Conservation (phyloP, 2,113 vertebrate genomes). For the Pantherophis guttatus region DNA sequence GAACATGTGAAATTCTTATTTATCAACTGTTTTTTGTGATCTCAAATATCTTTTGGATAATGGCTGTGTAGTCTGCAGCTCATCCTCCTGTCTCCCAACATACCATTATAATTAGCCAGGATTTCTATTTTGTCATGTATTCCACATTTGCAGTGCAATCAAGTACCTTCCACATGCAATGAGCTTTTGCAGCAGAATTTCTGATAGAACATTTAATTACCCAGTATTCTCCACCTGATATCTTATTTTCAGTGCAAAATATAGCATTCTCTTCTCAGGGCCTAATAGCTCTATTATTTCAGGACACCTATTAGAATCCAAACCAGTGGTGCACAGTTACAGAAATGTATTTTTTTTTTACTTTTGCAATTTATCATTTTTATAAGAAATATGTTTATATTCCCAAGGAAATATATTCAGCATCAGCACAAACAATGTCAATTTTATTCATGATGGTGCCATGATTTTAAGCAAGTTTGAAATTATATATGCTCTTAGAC, state of each 20-base stretch:
- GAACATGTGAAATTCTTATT: background rate
- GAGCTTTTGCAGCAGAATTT: background rate
- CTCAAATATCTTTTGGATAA: background rate
- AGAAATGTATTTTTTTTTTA: background rate
- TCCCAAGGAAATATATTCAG: background rate
- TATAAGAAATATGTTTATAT: background rate
- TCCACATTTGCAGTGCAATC: background rate
- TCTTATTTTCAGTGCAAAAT: background rate
- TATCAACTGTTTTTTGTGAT: background rate
- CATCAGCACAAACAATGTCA: background rate
- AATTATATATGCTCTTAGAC: background rate
- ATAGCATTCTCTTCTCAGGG: background rate
- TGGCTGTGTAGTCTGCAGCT: background rate
- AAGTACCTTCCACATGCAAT: background rate
- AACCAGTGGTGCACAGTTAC: background rate
- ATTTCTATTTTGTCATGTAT: background rate
- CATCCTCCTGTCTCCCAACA: background rate
- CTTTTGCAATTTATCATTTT: background rate
- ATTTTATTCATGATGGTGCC: background rate
- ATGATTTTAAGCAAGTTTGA: background rate
- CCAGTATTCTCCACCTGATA: too few species aligned
- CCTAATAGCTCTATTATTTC: background rate
- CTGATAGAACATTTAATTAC: background rate
- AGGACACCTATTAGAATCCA: background rate
- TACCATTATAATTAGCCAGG: background rate